Evolutionary conservation across 1,140 invertebrate genomes (phyloP), one percentile per base, ranked within the genome.

Genomic region (Mamestra configurata): DNA sequence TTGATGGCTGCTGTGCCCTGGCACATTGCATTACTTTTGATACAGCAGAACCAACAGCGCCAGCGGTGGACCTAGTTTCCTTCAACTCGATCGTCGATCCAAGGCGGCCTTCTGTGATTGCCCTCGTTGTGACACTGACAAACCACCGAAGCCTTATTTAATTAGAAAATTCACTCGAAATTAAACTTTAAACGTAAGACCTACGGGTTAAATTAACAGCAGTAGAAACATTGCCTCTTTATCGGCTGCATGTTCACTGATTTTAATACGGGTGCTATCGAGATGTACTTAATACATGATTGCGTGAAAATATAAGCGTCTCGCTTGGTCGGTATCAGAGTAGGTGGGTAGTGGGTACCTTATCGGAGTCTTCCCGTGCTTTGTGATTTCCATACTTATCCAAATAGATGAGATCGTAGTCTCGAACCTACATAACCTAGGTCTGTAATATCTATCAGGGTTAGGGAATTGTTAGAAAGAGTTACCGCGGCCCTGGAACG

Each of bases 191-290:
- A 11, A 0, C 1, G 27, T 10, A 40, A 1, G 43, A 0, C 2
- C 15, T 55, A 79, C 46, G 51, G 4, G 61, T 76, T 18, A 20
- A 8, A 27, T 57, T 24, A 31, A 43, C 18, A 15, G 76, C 53
- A 37, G 3, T 49, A n/a, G 46, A 59, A 51, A 55, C 13, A 27
- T 77, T 68, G 68, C 57, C 20, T 43, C 55, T 79, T 79, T 78
- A 78, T 79, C 71, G 55, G 59, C 46, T 79, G 76, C 77, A 61
- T 81, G 79, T 86, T 84, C 64, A 82, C 75, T 81, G 84, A 81
- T 83, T 70, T 82, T 78, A 80, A 83, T 79, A 49, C 77, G 73
- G 37, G 13, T 70, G 77, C 66, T 77, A 6, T 35, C 1, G 35
- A 73, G 71, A 57, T 73, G 71, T 73, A 73, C n/a, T n/a, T n/a